Conservation (phyloP, 1,140 invertebrate genomes). For the Pseudoatta argentina region DNA sequence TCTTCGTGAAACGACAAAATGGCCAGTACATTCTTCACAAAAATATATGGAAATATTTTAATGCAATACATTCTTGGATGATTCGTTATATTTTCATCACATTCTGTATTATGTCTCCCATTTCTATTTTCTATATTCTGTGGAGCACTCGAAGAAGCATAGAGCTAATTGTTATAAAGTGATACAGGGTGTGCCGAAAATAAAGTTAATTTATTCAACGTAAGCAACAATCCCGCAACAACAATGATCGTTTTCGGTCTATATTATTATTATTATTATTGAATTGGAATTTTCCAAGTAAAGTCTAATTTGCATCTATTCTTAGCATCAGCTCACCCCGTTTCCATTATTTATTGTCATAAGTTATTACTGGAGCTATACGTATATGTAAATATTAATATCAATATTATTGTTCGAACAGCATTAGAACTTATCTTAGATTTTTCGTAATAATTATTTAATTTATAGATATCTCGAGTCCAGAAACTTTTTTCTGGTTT, state of each 20-base stretch:
- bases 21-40: constrained; percentile 19
- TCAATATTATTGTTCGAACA: constrained; percentile 87
- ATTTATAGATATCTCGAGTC: constrained; percentile 65
- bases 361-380: constrained; percentile 81
- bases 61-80: constrained; percentile 25
- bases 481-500: constrained; percentile 49
- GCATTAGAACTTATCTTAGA: constrained; percentile 85
- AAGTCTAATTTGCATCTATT: constrained; percentile 9
- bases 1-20: constrained; percentile 27
- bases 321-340: constrained; percentile 30
- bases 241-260: constrained; percentile 23
- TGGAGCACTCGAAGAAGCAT: constrained; percentile 9
- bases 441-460: constrained; percentile 72
- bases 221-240: neutral
- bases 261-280: neutral
- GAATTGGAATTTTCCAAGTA: neutral
- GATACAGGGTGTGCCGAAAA: constrained; percentile 60
- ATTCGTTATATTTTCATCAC: constrained; percentile 34
- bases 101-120: constrained; percentile 1
- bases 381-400: constrained; percentile 82
- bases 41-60: constrained; percentile 40
- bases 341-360: constrained; percentile 80
- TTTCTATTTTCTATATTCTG: neutral
- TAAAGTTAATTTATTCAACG: constrained; percentile 25
- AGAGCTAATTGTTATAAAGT: constrained; percentile 70